Evolutionary conservation across 2,888 invertebrate species (phyloP).

Genomic region (Netelia inedita): DNA sequence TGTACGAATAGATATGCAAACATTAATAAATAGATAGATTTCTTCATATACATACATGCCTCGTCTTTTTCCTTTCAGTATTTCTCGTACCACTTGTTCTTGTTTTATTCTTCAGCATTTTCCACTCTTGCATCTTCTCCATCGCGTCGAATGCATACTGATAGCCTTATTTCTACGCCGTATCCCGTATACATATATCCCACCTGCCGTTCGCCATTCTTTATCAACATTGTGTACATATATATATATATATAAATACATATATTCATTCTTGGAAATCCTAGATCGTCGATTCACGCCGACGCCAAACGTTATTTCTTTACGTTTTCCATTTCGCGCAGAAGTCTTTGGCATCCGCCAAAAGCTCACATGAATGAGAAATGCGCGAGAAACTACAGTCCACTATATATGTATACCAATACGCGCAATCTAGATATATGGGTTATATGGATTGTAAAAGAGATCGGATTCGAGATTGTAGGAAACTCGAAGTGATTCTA

Average conservation of each 20-base stretch:
- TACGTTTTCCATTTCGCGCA: not conserved
- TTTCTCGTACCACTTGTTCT: conserved; percentile 31
- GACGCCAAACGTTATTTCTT: not conserved
- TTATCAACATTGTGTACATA: not conserved
- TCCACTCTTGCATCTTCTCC: conserved; percentile 56
- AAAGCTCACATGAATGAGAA: not conserved
- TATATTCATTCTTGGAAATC: not conserved
- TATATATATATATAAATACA: not conserved
- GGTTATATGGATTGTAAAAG: not conserved
- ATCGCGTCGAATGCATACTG: conserved; percentile 79
- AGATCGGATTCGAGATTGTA: not conserved
- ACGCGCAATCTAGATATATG: not conserved
- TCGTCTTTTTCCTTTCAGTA: not conserved
- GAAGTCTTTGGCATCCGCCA: not conserved
- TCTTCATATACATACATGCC: conserved; percentile 20
- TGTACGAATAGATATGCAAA: not conserved
- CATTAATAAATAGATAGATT: conserved; percentile 1
- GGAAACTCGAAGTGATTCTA: not conserved
- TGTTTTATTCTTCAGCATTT: conserved; percentile 32
- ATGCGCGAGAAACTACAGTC: not conserved
- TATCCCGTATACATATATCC: not conserved
- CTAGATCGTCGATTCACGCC: not conserved
- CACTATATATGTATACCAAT: not conserved
- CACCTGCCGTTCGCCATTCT: not conserved
- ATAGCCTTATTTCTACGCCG: conserved; percentile 77